Conservation (phyloP, 2,888 invertebrate species). For the Allolobophora icterica region DNA sequence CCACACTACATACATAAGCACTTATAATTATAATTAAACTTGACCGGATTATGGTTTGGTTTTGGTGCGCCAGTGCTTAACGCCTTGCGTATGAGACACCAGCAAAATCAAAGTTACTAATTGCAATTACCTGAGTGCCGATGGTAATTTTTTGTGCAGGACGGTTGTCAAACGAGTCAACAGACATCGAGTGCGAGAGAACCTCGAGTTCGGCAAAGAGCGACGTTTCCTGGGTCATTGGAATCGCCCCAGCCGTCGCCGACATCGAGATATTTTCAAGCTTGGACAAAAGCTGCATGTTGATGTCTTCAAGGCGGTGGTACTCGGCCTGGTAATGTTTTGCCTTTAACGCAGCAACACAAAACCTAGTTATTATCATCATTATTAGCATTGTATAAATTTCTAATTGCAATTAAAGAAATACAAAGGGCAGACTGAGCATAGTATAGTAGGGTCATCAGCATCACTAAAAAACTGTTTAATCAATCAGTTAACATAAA, state of each 20-base stretch:
- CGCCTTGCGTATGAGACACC: too few relatives aligned
- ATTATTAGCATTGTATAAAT: too few relatives aligned
- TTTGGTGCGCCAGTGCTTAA: too few relatives aligned
- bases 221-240: constrained; percentile 30
- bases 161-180: constrained; percentile 30
- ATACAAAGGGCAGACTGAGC: too few relatives aligned
- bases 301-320: constrained; percentile 36
- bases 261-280: constrained; percentile 29
- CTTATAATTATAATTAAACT: too few relatives aligned
- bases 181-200: constrained; percentile 31
- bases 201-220: constrained; percentile 41
- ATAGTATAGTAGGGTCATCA: too few relatives aligned
- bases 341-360: not conserved
- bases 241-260: not conserved
- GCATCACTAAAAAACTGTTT: too few relatives aligned
- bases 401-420: too few relatives aligned
- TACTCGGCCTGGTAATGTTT: constrained; percentile 34
- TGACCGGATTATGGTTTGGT: too few relatives aligned
- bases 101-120: too few relatives aligned
- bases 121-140: not conserved
- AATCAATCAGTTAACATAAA: too few relatives aligned
- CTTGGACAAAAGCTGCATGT: constrained; percentile 36
- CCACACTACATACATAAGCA: too few relatives aligned
- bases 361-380: not conserved
- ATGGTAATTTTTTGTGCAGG: constrained; percentile 26